These are phyloP conservation scores for Catharus minimus DNA, from an alignment of 2,113 vertebrate genomes.

Conservation along the genomic window DNA sequence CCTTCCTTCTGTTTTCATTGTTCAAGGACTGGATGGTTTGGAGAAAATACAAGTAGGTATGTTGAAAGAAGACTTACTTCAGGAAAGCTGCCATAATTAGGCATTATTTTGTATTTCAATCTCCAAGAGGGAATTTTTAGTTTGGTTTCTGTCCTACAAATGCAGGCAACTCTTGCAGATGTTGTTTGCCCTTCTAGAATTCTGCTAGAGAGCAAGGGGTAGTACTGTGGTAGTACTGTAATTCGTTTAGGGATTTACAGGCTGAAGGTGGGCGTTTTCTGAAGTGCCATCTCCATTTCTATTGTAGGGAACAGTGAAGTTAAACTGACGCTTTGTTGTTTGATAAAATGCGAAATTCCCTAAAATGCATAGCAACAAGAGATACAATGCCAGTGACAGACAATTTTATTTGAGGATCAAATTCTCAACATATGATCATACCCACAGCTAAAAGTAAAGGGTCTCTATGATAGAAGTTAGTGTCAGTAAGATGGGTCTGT, in stretches of 20 bases:
- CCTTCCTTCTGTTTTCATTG: background rate
- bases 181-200: background rate
- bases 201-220: rapidly evolving
- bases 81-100: background rate
- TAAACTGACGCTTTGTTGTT: background rate
- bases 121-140: background rate
- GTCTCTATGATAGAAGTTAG: background rate
- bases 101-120: background rate
- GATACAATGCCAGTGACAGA: background rate
- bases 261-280: background rate
- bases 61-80: background rate
- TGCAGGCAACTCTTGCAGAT: background rate
- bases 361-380: background rate
- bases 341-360: background rate
- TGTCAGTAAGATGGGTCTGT: background rate
- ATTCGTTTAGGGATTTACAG: background rate
- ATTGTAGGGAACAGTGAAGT: rapidly evolving
- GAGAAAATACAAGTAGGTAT: background rate
- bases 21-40: background rate
- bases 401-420: background rate
- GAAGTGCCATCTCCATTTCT: background rate
- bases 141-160: background rate
- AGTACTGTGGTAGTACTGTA: background rate
- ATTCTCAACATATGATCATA: background rate
- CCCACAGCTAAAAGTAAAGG: background rate